Evolutionary conservation across 2,888 invertebrate species (phyloP), one percentile per base, ranked within the genome.

Genomic region (Meandrusa payeni): DNA sequence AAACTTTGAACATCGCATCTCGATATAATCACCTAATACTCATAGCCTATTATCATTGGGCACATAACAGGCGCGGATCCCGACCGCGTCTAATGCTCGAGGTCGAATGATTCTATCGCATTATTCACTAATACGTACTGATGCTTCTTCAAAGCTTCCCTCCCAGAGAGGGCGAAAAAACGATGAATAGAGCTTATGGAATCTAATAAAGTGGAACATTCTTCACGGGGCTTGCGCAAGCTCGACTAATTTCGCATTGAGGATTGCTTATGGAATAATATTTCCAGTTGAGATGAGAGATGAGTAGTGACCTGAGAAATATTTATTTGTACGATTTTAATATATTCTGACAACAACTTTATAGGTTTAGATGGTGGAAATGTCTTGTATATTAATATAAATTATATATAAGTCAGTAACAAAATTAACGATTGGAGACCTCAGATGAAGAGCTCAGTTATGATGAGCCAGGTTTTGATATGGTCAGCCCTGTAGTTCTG

Each of bases 171-270:
- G 79, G 76, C 66, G 76, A 73, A 79, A 78, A 78, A 79, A 75
- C 69, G 73, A 68, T 82, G 83, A 83, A 85, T 82, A 74, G 78
- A 57, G 82, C 76, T 82, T 80, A 78, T 60, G 79, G 81, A 86
- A 85, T 85, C 83, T 82, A 85, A 86, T 86, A 85, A 82, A 81
- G 75, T 76, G 74, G 79, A 59, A 71, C 71, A 79, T 82, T 80
- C 80, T 77, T 74, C 57, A 63, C 49, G 60, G 60, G 66, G 66
- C 64, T 66, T 62, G 61, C 53, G 50, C 34, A 61, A 62, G 52
- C 62, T 60, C 62, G 54, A 57, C 73, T 83, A 76, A 83, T 82
- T 81, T 78, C 57, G 52, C 47, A 58, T 61, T 57, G 48, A 31
- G 26, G 43, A 26, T 5, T 38, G 38, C 42, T 34, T 29, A 27